Evolutionary conservation across 2,797 vertebrate species (phyloP), one percentile per base, ranked within the genome.

Genomic region (Macropodus opercularis): DNA sequence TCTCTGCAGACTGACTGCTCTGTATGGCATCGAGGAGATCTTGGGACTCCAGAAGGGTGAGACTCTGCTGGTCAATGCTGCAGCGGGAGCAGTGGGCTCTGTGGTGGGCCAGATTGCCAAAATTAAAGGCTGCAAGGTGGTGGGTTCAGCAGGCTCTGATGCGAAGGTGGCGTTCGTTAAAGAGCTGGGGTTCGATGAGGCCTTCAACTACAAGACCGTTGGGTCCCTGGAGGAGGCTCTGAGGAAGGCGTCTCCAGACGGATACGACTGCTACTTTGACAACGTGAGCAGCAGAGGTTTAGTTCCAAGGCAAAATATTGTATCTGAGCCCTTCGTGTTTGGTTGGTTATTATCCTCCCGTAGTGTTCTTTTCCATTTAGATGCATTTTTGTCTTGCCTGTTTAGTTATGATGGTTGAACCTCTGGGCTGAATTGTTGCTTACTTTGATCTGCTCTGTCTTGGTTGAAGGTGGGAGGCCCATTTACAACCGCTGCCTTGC

Each of bases 211-310:
- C 73, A 98, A 95, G 85, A 96, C 91, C 0, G 80, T 94, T 1
- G 3, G 55, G 0, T 96, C 95, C 21, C 78, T 97, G 85, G 94
- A 94, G 58, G 91, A 95, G 81, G 84, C 93, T 0, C 89, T 98
- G 81, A 91, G 12, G 68, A 86, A 91, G 17, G 95, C 94, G 3
- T 92, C 95, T 61, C 93, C 95, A 1, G 90, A 92, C 1, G 96
- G 96, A 77, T 98, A 96, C 0, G 92, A 98, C 74, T 97, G 96
- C 77, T 94, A 92, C 76, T 98, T 98, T 86, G 96, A 98, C 41
- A 97, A 96, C 5, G 96, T 97, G 84, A 92, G 93, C 12, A 10
- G 1, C 10, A 1, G 6, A 4, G 13, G 13, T 32, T 32, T 7
- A 17, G 7, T 8, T n/a, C n/a, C n/a, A n/a, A n/a, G n/a, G n/a